Evolutionary conservation across 2,113 vertebrate genomes (phyloP).

Genomic region (Gnathonemus echidnorhynchus): DNA sequence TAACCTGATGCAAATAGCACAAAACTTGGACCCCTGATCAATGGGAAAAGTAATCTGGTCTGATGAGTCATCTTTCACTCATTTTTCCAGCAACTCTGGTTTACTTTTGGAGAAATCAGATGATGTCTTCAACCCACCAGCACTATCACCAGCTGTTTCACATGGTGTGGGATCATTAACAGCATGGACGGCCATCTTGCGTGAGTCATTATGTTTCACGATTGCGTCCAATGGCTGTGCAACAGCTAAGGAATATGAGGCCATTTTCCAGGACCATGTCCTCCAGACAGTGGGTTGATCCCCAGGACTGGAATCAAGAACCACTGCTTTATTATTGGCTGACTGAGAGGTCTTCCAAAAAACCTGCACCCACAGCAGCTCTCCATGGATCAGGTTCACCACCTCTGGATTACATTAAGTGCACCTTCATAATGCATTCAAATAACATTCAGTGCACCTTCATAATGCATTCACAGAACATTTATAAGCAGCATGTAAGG

Average conservation of each 20-base stretch:
- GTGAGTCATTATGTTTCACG: background rate
- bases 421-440: too few relatives aligned
- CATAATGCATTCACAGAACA: too few relatives aligned
- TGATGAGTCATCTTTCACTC: background rate
- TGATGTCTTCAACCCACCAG: background rate
- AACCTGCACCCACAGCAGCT: too few relatives aligned
- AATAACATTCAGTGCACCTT: too few relatives aligned
- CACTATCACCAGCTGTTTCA: background rate
- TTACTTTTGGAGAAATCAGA: background rate
- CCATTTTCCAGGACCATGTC: background rate
- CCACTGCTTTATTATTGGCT: too few relatives aligned
- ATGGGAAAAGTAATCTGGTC: background rate
- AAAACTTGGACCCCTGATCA: background rate
- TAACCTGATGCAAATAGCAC: background rate
- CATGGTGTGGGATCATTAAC: background rate
- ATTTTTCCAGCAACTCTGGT: background rate
- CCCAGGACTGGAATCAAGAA: background rate
- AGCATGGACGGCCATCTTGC: background rate
- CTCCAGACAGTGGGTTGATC: background rate
- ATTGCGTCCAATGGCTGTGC: background rate
- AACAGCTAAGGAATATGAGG: background rate
- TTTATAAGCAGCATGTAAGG: too few relatives aligned
- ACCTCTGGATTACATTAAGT: too few relatives aligned
- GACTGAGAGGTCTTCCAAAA: too few relatives aligned
- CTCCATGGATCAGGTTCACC: too few relatives aligned